phyloP scores from a whole-genome alignment of 2,888 invertebrate species.

The Harmothoe impar region DNA sequence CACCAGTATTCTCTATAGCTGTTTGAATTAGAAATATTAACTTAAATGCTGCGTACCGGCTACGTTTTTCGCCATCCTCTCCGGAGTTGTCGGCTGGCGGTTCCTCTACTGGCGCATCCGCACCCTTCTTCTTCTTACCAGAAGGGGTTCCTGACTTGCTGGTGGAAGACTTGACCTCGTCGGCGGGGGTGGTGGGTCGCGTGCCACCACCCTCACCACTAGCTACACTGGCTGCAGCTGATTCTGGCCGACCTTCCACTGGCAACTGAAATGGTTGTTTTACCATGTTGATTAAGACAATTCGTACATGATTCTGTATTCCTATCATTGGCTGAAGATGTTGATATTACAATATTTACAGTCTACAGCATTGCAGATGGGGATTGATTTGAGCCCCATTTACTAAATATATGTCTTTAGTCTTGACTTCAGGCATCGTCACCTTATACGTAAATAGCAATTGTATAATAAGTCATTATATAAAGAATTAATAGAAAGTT shows the following conservation, averaged over 20 bases:
- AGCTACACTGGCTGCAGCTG: conserved; percentile 22
- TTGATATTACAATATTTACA: too few species aligned
- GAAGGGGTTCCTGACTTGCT: conserved; percentile 77
- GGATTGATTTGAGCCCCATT: too few species aligned
- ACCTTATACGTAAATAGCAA: too few species aligned
- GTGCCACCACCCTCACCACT: conserved; percentile 70
- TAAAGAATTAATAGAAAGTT: too few species aligned
- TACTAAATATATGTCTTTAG: too few species aligned
- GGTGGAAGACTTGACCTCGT: conserved; percentile 68
- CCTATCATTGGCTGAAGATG: too few species aligned
- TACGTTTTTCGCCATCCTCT: neutral
- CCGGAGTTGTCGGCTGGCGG: conserved; percentile 5
- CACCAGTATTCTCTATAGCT: too few species aligned
- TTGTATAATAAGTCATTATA: too few species aligned
- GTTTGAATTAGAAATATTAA: neutral
- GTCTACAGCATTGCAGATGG: too few species aligned
- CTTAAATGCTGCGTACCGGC: neutral
- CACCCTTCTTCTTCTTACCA: conserved; percentile 76
- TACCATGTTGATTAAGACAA: too few species aligned
- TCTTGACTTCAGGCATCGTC: too few species aligned
- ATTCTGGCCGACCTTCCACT: conserved; percentile 48
- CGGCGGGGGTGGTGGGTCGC: conserved; percentile 72
- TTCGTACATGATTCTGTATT: too few species aligned
- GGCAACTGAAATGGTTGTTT: conserved; percentile 55
- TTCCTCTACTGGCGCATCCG: conserved; percentile 17